These are phyloP conservation scores for Norana najaformis DNA, from an alignment of 2,888 invertebrate species.

Conservation along the genomic window DNA sequence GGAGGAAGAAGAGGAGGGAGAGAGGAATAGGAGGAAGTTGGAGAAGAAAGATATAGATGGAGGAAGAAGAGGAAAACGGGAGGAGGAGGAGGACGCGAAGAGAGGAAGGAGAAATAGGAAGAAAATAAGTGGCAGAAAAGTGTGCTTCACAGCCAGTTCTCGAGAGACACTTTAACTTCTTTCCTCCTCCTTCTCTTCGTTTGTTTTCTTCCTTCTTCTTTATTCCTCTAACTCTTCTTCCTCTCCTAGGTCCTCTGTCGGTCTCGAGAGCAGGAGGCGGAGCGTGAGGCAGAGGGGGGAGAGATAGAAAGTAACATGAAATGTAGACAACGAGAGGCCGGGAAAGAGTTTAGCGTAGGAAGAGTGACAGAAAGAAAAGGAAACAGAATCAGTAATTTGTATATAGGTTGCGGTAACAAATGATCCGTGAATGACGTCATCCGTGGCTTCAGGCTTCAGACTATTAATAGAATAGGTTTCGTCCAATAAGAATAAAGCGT, in stretches of 20 bases:
- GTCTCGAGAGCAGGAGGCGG: too few species aligned
- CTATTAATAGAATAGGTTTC: background rate
- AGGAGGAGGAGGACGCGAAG: too few species aligned
- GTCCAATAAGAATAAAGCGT: background rate
- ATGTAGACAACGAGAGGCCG: background rate
- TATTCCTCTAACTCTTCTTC: background rate
- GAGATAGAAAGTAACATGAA: background rate
- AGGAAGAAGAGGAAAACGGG: too few species aligned
- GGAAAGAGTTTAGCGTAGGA: background rate
- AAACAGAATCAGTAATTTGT: slow-evolving; percentile 18
- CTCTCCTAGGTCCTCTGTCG: background rate
- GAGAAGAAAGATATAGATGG: too few species aligned
- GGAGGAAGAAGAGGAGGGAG: too few species aligned
- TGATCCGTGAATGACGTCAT: background rate
- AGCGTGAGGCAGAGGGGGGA: background rate
- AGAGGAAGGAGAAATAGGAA: background rate
- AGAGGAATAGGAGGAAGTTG: too few species aligned
- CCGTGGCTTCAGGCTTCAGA: background rate
- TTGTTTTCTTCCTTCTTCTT: too few species aligned
- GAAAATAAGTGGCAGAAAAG: background rate
- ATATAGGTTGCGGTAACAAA: background rate
- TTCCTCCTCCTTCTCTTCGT: background rate
- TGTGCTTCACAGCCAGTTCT: too few species aligned
- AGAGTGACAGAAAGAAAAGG: background rate
- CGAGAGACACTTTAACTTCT: too few species aligned